Evolutionary conservation across 2,888 invertebrate species (phyloP), one percentile per base, ranked within the genome.

Genomic region (Stomorhina lunata): DNA sequence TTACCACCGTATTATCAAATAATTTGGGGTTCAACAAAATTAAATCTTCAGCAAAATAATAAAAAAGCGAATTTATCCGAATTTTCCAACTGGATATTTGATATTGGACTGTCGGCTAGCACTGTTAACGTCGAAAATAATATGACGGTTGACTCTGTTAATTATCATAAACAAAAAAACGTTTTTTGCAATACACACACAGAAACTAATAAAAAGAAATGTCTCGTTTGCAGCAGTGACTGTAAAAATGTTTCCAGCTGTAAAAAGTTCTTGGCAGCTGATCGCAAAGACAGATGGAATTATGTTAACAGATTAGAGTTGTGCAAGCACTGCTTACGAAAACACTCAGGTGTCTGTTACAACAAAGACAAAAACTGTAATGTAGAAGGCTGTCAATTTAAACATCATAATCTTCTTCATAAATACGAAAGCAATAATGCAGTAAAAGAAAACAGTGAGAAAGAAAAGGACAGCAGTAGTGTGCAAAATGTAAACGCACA

Each of bases 281-380:
- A 77, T 53, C 78, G 83, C 20, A 66, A 72, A 25, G 61, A 80
- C 9, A 80, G 55, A 68, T 83, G 76, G 80, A 68, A 83, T 40
- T 45, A 37, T 10, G 72, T 80, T 5, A 71, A 72, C 17, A 65
- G 9, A 45, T 12, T 29, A 5, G 15, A 71, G 3, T 25, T 80
- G 27, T 83, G 76, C 57, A 73, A 55, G 9, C 73, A 78, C 15
- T 81, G 77, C 27, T 63, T 81, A 45, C 22, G 69, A 20, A 66
- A 71, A 48, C 81, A 77, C 15, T 34, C n/a, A 2, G 77, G 72
- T 29, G 15, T 68, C 4, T 78, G 77, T 55, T 59, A n/a, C 27
- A 68, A 59, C 9, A 73, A 40, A 66, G 59, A 68, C 9, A 55
- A 65, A 61, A 61, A 7, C 9, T 75, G 71, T 25, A 69, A 34